Percentiles rank a stretch among this genome's conserved stretches.
Conservation (phyloP, 2,113 vertebrate species). For the Edolisoma coerulescens region DNA sequence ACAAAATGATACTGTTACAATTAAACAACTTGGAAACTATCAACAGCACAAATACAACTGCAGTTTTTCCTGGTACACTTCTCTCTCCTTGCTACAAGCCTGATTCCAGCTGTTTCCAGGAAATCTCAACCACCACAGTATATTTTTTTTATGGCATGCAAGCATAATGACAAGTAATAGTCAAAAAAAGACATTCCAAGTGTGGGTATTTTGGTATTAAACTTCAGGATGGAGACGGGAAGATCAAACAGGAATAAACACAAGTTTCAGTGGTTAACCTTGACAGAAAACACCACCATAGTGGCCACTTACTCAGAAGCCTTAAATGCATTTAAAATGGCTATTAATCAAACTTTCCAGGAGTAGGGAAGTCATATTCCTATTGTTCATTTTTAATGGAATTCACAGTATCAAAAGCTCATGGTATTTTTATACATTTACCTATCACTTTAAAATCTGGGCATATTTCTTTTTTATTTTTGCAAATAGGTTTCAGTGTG, state of each 20-base stretch:
- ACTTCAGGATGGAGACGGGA: background rate
- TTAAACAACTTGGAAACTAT: background rate
- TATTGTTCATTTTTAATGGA: background rate
- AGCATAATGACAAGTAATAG: background rate
- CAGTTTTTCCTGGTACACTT: background rate
- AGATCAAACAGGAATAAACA: background rate
- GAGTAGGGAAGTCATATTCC: background rate
- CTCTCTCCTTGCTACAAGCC: background rate
- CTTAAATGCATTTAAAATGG: background rate
- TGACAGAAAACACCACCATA: background rate
- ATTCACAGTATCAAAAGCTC: background rate
- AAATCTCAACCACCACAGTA: background rate
- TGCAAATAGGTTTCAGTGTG: background rate
- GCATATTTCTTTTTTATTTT: background rate
- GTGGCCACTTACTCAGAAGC: background rate
- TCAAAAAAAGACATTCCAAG: background rate
- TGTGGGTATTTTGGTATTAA: background rate
- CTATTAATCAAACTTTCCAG: background rate
- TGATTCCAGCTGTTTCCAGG: background rate
- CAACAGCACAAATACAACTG: background rate
- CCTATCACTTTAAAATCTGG: background rate
- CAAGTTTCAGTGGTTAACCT: background rate
- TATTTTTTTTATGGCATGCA: background rate
- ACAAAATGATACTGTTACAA: background rate
- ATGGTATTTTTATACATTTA: background rate